phyloP scores from a whole-genome alignment of 92 coral and sea anemone species.

The Palythoa heliodiscus region DNA sequence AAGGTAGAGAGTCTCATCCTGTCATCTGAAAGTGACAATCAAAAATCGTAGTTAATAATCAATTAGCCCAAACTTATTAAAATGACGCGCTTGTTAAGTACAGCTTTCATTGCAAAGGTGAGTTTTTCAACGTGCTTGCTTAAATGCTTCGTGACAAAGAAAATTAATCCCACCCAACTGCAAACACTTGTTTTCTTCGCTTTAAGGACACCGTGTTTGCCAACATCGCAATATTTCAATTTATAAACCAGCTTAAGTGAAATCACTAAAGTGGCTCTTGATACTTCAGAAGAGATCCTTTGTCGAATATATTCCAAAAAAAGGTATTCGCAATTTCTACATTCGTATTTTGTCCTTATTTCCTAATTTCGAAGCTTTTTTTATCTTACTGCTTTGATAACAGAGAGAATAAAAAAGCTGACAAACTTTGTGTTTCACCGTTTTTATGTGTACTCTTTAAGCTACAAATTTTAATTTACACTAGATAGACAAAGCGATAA shows the following conservation, averaged over 20 bases:
- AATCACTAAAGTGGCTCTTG: conserved; percentile 7
- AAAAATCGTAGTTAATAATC: conserved; percentile 38
- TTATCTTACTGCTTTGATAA: background rate
- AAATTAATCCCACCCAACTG: conserved; percentile 10
- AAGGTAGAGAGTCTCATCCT: conserved; percentile 52
- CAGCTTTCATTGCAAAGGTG: conserved; percentile 32
- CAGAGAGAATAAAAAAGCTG: background rate
- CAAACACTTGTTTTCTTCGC: conserved; percentile 39
- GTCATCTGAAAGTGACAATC: conserved; percentile 54
- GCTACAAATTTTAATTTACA: conserved; percentile 26
- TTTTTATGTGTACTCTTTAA: conserved; percentile 4
- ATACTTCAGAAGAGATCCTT: background rate
- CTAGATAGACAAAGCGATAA: conserved; percentile 41
- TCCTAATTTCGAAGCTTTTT: background rate
- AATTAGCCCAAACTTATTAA: conserved; percentile 35
- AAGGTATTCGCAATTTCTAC: background rate
- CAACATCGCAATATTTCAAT: conserved; percentile 17
- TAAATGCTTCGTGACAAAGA: conserved; percentile 35
- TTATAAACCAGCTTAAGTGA: conserved; percentile 1
- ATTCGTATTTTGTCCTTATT: background rate
- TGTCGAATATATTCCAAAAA: background rate
- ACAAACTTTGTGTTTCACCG: background rate
- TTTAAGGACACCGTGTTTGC: conserved; percentile 29
- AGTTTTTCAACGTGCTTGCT: conserved; percentile 28
- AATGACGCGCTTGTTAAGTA: conserved; percentile 29